phyloP scores from a whole-genome alignment of 2,888 invertebrate species.

The Oasisia sp. region DNA sequence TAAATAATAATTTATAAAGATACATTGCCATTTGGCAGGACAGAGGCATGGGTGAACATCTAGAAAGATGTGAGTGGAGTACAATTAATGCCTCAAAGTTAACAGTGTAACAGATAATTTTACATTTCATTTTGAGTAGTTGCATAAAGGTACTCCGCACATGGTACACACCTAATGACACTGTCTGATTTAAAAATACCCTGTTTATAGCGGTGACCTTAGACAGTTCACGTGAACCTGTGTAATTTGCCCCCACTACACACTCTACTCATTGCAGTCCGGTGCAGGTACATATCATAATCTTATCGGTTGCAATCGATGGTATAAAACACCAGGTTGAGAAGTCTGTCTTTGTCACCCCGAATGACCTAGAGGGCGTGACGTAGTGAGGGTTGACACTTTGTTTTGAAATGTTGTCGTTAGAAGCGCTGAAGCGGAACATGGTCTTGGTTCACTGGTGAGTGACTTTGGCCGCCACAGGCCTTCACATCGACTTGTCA shows the following conservation, averaged over 20 bases:
- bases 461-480: not conserved
- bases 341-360: not conserved
- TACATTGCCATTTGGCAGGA: too few relatives aligned
- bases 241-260: not conserved
- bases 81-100: too few relatives aligned
- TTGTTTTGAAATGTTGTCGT: not conserved
- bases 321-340: not conserved
- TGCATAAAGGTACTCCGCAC: too few relatives aligned
- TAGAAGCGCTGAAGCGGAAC: not conserved
- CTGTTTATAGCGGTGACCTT: too few relatives aligned
- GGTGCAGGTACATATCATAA: not conserved
- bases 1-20: not conserved
- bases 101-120: too few relatives aligned
- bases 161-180: too few relatives aligned
- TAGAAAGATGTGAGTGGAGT: too few relatives aligned
- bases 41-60: too few relatives aligned
- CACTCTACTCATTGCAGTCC: not conserved
- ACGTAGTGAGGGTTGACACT: not conserved
- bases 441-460: not conserved
- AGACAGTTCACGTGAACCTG: too few relatives aligned
- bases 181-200: too few relatives aligned
- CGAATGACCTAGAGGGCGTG: not conserved
- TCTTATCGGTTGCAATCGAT: not conserved
- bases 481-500: not conserved
- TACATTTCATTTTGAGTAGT: too few relatives aligned